Evolutionary conservation across 2,888 invertebrate genomes (phyloP), one percentile per base, ranked within the genome.

Genomic region (Hyalella azteca): DNA sequence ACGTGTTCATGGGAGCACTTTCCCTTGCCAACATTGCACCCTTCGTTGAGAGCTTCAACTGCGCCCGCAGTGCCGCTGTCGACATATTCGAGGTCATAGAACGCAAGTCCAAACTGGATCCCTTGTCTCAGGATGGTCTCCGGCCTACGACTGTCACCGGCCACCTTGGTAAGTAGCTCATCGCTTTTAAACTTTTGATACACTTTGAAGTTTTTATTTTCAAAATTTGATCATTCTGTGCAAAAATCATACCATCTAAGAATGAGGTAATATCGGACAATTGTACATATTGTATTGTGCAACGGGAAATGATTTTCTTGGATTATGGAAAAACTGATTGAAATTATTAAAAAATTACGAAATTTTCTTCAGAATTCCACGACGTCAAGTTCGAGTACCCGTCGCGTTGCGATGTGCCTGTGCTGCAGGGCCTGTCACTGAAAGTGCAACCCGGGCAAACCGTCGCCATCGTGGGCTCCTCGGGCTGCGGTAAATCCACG

Each of bases 311-410:
- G 49, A 49, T 49, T 49, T 9, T 49, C 19, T 13, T 15, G 4
- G 4, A 4, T 4, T 49, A 4, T n/a, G 15, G 22, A 4, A n/a
- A 9, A 15, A n/a, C 19, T 49, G 15, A 15, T 13, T 9, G 49
- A 3, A 49, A 49, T 49, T 49, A 49, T 9, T n/a, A 49, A 49
- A 49, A 9, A 49, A 9, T 15, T 49, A 3, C 22, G 49, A 49
- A 32, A 73, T 32, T 32, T 29, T 45, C 3, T 15, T n/a, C 79
- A 81, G 90, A 91, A 84, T 91, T 96, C 85, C 90, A 90, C 84
- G 89, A 94, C 86, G 92, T 96, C 0, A 89, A 91, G 48, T 96
- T 96, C 87, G 90, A 90, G 81, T 95, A 95, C 87, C 95, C 95
- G 0, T 92, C 94, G 0, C 89, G 95, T 66, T 89, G 90, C 13